These are phyloP conservation scores for Abrostola triplasia DNA, from an alignment of 2,888 invertebrate species.

Conservation along the genomic window DNA sequence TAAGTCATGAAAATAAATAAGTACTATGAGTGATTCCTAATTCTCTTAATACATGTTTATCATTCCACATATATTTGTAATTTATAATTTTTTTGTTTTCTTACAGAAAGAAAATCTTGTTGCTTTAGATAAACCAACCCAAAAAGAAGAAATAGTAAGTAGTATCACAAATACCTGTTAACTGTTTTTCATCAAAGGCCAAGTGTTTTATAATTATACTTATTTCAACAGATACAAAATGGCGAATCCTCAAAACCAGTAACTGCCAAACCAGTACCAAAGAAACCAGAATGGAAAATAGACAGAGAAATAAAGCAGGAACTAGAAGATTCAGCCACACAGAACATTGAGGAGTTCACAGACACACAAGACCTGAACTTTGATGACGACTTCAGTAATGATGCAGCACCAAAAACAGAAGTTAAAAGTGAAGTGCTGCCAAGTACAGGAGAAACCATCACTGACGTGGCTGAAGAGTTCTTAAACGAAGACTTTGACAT, in stretches of 20 bases:
- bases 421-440: constrained; percentile 64
- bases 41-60: background rate
- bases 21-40: too few relatives aligned
- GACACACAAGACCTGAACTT: constrained; percentile 82
- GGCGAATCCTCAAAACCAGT: constrained; percentile 44
- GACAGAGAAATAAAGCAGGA: constrained; percentile 83
- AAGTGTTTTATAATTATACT: background rate
- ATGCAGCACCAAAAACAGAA: constrained; percentile 59
- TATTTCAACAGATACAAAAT: constrained; percentile 54
- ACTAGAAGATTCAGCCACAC: constrained; percentile 78
- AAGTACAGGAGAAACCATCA: constrained; percentile 69
- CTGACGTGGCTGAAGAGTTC: constrained; percentile 83
- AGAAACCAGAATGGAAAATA: constrained; percentile 80
- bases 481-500: constrained; percentile 84
- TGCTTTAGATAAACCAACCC: constrained; percentile 28
- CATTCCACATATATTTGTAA: too few relatives aligned
- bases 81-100: background rate
- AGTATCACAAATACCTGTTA: background rate
- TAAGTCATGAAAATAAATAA: too few relatives aligned
- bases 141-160: constrained; percentile 43
- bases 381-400: constrained; percentile 82
- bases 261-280: constrained; percentile 51
- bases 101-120: constrained; percentile 53
- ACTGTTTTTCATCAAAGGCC: background rate
- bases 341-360: constrained; percentile 82